Conservation (phyloP, 2,113 vertebrate genomes). For the Colinus virginianus region DNA sequence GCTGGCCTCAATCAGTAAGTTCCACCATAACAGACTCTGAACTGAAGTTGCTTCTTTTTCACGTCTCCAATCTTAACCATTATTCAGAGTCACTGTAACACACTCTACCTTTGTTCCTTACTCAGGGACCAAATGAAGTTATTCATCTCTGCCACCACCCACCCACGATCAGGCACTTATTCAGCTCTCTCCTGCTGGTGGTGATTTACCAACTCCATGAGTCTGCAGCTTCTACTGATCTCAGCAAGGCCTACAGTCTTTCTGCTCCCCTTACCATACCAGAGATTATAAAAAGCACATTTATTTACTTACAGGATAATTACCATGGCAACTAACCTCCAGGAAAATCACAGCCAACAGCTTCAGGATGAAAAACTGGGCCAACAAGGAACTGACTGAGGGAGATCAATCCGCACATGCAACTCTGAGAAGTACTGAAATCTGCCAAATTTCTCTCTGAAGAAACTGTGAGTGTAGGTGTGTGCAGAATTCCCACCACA, state of each 20-base stretch:
- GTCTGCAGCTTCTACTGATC: neutral
- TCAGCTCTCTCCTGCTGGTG: neutral
- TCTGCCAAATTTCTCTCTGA: neutral
- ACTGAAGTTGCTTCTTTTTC: rapidly evolving
- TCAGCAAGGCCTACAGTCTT: neutral
- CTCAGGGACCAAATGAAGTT: neutral
- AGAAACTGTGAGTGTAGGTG: neutral
- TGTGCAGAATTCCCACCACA: neutral
- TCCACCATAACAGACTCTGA: neutral
- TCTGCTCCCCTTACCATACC: neutral
- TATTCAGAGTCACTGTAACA: neutral
- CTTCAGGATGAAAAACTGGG: neutral
- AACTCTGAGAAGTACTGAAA: neutral
- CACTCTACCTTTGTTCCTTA: neutral
- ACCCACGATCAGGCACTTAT: neutral
- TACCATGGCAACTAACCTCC: neutral
- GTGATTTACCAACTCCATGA: neutral
- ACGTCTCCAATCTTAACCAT: neutral
- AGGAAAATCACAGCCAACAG: neutral
- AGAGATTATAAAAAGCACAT: neutral
- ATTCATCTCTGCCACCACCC: neutral
- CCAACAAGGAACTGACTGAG: neutral
- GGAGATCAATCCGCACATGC: neutral
- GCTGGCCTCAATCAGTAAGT: neutral
- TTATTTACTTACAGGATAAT: slow-evolving; percentile 15